Conservation (phyloP, 64 coral and sea anemone genomes). For the Actinia tenebrosa region DNA sequence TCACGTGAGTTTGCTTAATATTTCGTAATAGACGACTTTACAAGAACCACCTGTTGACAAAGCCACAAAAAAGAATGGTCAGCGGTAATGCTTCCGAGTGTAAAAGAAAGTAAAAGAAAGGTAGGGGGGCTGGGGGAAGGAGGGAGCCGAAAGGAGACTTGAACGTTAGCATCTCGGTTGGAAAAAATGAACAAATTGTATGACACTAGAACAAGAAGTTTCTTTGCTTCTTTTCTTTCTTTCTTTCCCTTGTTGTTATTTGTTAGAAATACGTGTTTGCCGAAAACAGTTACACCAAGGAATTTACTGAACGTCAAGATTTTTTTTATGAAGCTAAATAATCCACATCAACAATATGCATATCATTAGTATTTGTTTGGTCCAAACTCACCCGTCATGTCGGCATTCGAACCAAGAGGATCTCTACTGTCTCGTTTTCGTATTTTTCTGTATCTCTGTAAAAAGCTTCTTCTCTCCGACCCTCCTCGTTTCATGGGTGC, state of each 20-base stretch:
- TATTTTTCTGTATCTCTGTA: constrained; percentile 80
- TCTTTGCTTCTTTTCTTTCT: not conserved
- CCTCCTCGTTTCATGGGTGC: constrained; percentile 48
- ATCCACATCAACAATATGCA: too few relatives aligned
- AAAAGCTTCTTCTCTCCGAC: constrained; percentile 45
- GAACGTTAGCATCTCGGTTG: too few relatives aligned
- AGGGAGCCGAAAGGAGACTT: too few relatives aligned
- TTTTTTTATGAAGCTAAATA: too few relatives aligned
- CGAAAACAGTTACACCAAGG: too few relatives aligned
- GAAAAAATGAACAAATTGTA: too few relatives aligned
- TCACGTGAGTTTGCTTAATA: constrained; percentile 53
- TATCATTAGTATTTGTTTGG: not conserved
- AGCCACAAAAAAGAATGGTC: not conserved
- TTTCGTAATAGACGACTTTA: constrained; percentile 83
- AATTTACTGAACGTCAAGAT: too few relatives aligned
- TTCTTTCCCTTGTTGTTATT: not conserved
- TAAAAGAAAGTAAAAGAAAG: too few relatives aligned
- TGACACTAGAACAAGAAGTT: too few relatives aligned
- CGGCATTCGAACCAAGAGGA: constrained; percentile 35
- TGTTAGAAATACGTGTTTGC: too few relatives aligned
- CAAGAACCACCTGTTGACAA: constrained; percentile 42
- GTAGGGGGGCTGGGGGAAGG: too few relatives aligned
- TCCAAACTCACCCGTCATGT: constrained; percentile 49
- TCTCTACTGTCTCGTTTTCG: constrained; percentile 61
- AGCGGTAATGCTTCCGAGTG: too few relatives aligned